Percentiles rank a stretch among this genome's conserved stretches.
phyloP scores from a whole-genome alignment of 2,888 invertebrate genomes.

The Scaptomyza flava region DNA sequence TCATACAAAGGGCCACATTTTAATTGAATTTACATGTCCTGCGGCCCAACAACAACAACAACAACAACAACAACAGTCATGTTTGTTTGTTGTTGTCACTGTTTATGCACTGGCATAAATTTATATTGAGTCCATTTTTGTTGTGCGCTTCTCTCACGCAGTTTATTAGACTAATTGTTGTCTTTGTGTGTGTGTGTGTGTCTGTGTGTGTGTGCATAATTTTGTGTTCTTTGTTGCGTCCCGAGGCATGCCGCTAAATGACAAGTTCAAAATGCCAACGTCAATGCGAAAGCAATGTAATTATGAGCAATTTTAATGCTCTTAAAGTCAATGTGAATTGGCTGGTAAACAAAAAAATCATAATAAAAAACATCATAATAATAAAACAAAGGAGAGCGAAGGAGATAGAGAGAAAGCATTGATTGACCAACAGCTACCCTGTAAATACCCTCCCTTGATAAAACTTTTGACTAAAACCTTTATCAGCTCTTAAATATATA shows the following conservation, averaged over 20 bases:
- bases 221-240: constrained; percentile 54
- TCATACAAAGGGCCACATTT: constrained; percentile 62
- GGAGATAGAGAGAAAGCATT: not conserved
- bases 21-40: constrained; percentile 81
- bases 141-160: constrained; percentile 52
- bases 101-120: constrained; percentile 50
- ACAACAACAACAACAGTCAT: too few relatives aligned
- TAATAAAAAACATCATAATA: constrained; percentile 13
- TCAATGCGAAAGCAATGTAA: constrained; percentile 61
- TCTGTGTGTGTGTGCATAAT: constrained; percentile 21
- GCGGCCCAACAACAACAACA: constrained; percentile 42
- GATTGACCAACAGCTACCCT: not conserved
- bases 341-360: constrained; percentile 31
- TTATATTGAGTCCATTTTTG: constrained; percentile 50
- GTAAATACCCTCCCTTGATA: not conserved
- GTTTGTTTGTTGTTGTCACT: constrained; percentile 39
- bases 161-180: constrained; percentile 72
- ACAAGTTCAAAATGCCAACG: constrained; percentile 68
- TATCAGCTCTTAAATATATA: too few relatives aligned
- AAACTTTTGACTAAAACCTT: not conserved
- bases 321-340: constrained; percentile 56
- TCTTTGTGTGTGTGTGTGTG: not conserved
- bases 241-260: constrained; percentile 67
- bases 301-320: constrained; percentile 75
- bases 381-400: not conserved